These are phyloP conservation scores for Meloidogyne hapla DNA, from an alignment of 1,140 invertebrate species.

Conservation along the genomic window DNA sequence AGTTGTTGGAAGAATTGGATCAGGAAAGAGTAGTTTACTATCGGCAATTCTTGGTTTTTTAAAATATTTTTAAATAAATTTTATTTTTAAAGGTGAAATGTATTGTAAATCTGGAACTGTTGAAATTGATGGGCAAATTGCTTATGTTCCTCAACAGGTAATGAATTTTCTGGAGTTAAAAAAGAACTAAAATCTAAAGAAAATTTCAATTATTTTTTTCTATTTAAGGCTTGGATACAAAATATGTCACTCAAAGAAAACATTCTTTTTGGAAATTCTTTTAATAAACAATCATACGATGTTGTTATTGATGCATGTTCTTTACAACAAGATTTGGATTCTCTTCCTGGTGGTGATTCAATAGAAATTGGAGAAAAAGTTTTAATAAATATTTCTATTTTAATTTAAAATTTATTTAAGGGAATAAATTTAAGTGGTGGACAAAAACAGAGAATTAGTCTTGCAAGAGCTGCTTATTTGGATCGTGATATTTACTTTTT, in stretches of 20 bases:
- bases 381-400: neutral
- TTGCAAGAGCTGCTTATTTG: conserved; percentile 88
- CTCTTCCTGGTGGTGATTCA: conserved; percentile 66
- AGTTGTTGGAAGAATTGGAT: conserved; percentile 44
- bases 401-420: conserved; percentile 48
- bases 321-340: conserved; percentile 64
- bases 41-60: conserved; percentile 34
- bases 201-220: too few relatives aligned
- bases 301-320: conserved; percentile 67
- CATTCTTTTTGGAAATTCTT: conserved; percentile 76
- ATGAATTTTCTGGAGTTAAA: conserved; percentile 53
- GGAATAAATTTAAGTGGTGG: conserved; percentile 94
- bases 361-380: conserved; percentile 70
- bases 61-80: neutral
- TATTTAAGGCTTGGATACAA: conserved; percentile 79
- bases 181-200: too few relatives aligned
- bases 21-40: conserved; percentile 47
- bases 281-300: conserved; percentile 76
- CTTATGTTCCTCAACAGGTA: conserved; percentile 81
- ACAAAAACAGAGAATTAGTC: conserved; percentile 89
- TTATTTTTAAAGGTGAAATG: conserved; percentile 68
- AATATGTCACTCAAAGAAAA: conserved; percentile 85
- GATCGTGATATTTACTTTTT: conserved; percentile 85
- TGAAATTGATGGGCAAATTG: conserved; percentile 39
- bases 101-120: conserved; percentile 40